Base-by-base conservation (phyloP, 1,140 invertebrate species). In the Zaprionus vittiger region DNA sequence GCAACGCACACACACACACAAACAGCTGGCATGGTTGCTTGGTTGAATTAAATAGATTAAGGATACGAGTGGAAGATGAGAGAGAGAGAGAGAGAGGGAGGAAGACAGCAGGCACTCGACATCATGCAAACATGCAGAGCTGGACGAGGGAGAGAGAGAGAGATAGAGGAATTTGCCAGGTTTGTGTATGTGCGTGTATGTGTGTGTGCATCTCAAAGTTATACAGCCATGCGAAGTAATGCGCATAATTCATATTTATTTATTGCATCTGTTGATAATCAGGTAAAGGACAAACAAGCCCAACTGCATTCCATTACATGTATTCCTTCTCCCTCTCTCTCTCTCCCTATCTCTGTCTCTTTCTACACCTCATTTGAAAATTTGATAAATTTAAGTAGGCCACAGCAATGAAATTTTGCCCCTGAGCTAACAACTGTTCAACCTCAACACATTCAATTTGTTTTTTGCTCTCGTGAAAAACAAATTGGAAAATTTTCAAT, bases 1-100 rank as follows among this genome's bases (percentile, higher is more conserved):
- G 61, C 41, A 26, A 74, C 59, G 56, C 62, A 60, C 62, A 75
- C 61, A 41, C 75, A 68, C 61, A 67, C 72, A 81, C 60, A 59
- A 31, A 63, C 62, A 77, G 69, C 72, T 81, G 78, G 66, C 74
- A 72, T 66, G 75, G 70, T 75, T 81, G 83, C 83, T 83, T 80
- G 83, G 84, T 73, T 83, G 84, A 89, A 87, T 87, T 87, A 87
- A 87, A 87, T 87, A 82, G 84, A 87, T 87, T 89, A 89, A 75
- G 78, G 76, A 83, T 87, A 73, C 65, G 74, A 75, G 66, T 26
- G 24, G 52, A 22, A 56, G 54, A 26, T 59, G 55, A 2, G 14
- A 54, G 5, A 11, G 24, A 52, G 34, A 3, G 41, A 62, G 66
- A 44, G 60, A 4, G 9, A 54, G 7, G 9, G 47, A 41, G 24